Base-by-base conservation (phyloP, 2,113 vertebrate genomes). In the Protomyctophum bolini region DNA sequence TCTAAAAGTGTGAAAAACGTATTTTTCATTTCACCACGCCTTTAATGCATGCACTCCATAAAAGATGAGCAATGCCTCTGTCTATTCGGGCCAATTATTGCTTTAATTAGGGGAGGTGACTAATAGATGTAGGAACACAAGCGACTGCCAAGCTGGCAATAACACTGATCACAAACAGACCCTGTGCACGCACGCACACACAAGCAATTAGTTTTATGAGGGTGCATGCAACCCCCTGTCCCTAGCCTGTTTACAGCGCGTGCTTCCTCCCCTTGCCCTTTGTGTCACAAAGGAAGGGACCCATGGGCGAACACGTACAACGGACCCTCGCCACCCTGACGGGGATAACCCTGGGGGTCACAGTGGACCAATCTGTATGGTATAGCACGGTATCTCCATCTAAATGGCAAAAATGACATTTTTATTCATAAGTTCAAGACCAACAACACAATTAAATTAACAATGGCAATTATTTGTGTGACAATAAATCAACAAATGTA, bases 191-290 rank as follows among this genome's bases (percentile, higher is more conserved):
- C 50, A 51, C 8, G 8, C 50, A 51, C 11, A 3, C 54, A n/a
- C 54, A n/a, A 11, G 68, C 75, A 84, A 87, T 84, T 84, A 51
- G 57, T 66, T 86, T 89, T 79, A 84, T 41, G 71, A 75, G 80
- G 15, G 14, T 64, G 60, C 79, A 75, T 57, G 62, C 68, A 60
- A 21, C 33, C 2, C 4, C 51, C 12, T 12, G 2, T 11, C 51
- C 51, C n/a, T 2, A 6, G 10, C n/a, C 3, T 10, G 46, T 63
- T 62, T 62, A 45, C 10, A 12, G 12, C 49, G 64, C 78, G 47
- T 10, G 14, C 8, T 64, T 28, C 33, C 68, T 41, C 63, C 56
- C 21, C 45, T 49, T 60, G 57, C 10, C 33, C 21, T 58, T 8
- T 10, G 21, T 45, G 49, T 14, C 61, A 54, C n/a, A 11, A 52